Evolutionary conservation across 1,140 invertebrate genomes (phyloP).

Genomic region (Calosoma granatense): DNA sequence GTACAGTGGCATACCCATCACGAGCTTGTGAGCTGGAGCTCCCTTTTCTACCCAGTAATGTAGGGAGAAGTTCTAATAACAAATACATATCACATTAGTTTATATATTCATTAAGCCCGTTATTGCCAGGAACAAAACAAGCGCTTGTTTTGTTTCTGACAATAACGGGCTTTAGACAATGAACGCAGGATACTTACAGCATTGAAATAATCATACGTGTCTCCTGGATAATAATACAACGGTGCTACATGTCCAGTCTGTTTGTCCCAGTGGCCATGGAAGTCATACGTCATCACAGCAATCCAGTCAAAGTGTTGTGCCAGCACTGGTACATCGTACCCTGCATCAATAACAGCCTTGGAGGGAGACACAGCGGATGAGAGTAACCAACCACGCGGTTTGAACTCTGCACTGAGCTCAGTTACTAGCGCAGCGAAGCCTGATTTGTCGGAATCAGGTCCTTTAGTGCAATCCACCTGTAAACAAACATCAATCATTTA

Average conservation of each 20-base stretch:
- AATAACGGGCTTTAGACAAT: constrained; percentile 5
- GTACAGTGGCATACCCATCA: constrained; percentile 75
- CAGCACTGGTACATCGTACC: constrained; percentile 64
- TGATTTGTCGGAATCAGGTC: constrained; percentile 63
- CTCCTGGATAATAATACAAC: constrained; percentile 61
- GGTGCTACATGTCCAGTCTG: constrained; percentile 79
- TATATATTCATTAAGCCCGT: too few relatives aligned
- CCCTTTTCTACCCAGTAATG: constrained; percentile 71
- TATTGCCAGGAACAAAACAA: too few relatives aligned
- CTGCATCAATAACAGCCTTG: constrained; percentile 67
- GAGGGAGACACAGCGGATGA: constrained; percentile 78
- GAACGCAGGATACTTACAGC: constrained; percentile 39
- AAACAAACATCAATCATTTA: constrained; percentile 11
- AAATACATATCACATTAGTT: constrained; percentile 15
- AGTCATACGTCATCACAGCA: constrained; percentile 83
- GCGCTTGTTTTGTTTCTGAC: too few relatives aligned
- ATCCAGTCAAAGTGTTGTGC: constrained; percentile 76
- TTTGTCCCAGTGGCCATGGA: constrained; percentile 83
- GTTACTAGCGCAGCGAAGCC: constrained; percentile 58
- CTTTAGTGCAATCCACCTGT: constrained; percentile 67
- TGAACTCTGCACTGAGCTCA: constrained; percentile 62
- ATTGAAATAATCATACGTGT: constrained; percentile 66
- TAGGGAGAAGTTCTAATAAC: constrained; percentile 62
- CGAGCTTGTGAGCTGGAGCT: constrained; percentile 55
- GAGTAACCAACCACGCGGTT: constrained; percentile 55